phyloP scores from a whole-genome alignment of 2,797 vertebrate genomes.

The Sebastes hubbsi region DNA sequence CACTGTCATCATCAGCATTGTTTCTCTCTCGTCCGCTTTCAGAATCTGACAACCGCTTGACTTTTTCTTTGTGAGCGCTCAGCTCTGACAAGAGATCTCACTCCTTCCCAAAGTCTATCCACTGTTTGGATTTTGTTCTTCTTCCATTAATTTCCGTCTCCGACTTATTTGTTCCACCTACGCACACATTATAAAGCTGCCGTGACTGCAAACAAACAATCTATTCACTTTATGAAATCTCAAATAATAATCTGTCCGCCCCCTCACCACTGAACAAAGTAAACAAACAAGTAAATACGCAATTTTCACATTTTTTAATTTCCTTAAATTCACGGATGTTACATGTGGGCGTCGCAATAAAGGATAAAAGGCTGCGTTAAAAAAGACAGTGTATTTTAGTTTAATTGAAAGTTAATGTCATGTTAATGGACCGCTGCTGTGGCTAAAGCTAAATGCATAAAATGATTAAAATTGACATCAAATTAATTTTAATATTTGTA shows the following conservation, averaged over 20 bases:
- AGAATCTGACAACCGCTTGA: slow-evolving; percentile 62
- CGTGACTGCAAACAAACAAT: slow-evolving; percentile 34
- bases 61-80: slow-evolving; percentile 44
- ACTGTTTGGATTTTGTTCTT: slow-evolving; percentile 39
- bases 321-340: slow-evolving; percentile 17
- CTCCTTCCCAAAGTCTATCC: slow-evolving; percentile 38
- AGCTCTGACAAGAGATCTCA: slow-evolving; percentile 39
- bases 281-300: slow-evolving; percentile 43
- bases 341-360: slow-evolving; percentile 14
- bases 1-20: slow-evolving; percentile 55
- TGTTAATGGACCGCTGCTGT: slow-evolving; percentile 27
- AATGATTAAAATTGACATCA: slow-evolving; percentile 35
- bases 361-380: slow-evolving; percentile 5
- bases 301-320: slow-evolving; percentile 37
- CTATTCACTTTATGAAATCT: slow-evolving; percentile 51
- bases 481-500: slow-evolving; percentile 35
- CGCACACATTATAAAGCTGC: slow-evolving; percentile 56
- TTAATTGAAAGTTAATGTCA: slow-evolving; percentile 46
- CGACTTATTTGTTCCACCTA: slow-evolving; percentile 73
- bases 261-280: slow-evolving; percentile 39
- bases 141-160: slow-evolving; percentile 56
- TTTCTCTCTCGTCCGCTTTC: slow-evolving; percentile 41
- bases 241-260: slow-evolving; percentile 64
- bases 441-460: slow-evolving; percentile 27
- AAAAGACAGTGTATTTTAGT: slow-evolving; percentile 7